Conservation (phyloP, 2,797 vertebrate genomes). For the Gadopsis bispinosus region DNA sequence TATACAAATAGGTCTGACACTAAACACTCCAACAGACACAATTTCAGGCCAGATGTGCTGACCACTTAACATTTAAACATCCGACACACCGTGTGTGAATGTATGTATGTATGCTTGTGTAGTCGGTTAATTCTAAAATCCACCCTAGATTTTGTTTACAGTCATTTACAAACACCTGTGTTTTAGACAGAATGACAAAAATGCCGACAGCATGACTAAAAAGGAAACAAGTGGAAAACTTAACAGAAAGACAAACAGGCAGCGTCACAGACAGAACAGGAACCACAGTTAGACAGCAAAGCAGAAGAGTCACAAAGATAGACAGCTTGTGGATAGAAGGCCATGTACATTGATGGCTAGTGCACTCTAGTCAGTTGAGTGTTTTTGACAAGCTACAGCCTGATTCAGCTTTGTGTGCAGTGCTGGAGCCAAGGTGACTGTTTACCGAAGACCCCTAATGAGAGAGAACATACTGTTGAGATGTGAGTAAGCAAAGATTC, state of each 20-base stretch:
- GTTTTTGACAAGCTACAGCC: constrained; percentile 69
- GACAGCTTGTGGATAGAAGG: constrained; percentile 36
- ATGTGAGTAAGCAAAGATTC: constrained; percentile 74
- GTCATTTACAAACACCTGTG: constrained; percentile 30
- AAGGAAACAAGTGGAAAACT: neutral
- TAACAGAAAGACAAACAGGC: constrained; percentile 25
- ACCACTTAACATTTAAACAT: constrained; percentile 49
- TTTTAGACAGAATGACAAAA: constrained; percentile 19
- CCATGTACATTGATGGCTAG: constrained; percentile 30
- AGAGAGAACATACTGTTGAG: constrained; percentile 66
- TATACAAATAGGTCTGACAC: constrained; percentile 49
- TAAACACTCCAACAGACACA: constrained; percentile 42
- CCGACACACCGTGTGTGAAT: neutral
- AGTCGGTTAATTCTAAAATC: constrained; percentile 16
- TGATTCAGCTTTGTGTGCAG: constrained; percentile 49
- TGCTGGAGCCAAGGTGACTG: constrained; percentile 62
- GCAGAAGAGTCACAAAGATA: constrained; percentile 17
- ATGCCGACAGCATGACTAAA: constrained; percentile 12
- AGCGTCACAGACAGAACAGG: constrained; percentile 37
- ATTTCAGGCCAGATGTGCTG: constrained; percentile 49
- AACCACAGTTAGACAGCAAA: constrained; percentile 29
- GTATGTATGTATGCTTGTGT: constrained; percentile 1
- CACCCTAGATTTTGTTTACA: constrained; percentile 16
- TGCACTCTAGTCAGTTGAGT: constrained; percentile 49
- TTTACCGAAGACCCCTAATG: constrained; percentile 68